These are phyloP conservation scores for Gouania willdenowi DNA, from an alignment of 2,797 vertebrate genomes.

Conservation along the genomic window DNA sequence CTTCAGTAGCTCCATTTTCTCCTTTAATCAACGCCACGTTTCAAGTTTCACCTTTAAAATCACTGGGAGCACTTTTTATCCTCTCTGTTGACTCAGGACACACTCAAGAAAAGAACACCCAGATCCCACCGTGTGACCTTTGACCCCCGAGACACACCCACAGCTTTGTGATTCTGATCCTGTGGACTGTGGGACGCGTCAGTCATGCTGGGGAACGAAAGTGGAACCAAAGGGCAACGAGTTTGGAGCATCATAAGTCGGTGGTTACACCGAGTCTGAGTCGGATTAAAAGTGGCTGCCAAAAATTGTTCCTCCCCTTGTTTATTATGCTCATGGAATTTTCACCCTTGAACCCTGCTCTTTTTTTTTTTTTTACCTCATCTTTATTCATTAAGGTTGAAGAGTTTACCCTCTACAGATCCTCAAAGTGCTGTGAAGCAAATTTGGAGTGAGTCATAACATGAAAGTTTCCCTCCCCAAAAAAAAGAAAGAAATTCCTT, in stretches of 20 bases:
- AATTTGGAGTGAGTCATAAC: constrained; percentile 11
- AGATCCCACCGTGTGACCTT: constrained; percentile 31
- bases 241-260: too few relatives aligned
- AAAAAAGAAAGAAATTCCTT: background rate
- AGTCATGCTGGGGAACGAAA: constrained; percentile 5
- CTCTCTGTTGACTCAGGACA: constrained; percentile 6
- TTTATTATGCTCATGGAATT: too few relatives aligned
- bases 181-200: constrained; percentile 2
- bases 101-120: background rate
- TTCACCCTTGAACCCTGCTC: too few relatives aligned
- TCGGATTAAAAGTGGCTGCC: too few relatives aligned
- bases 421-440: too few relatives aligned
- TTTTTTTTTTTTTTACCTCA: too few relatives aligned
- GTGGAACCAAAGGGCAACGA: background rate
- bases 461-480: constrained; percentile 27
- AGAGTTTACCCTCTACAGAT: too few relatives aligned
- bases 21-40: constrained; percentile 34
- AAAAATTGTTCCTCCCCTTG: too few relatives aligned
- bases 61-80: constrained; percentile 18
- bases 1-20: background rate
- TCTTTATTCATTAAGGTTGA: too few relatives aligned
- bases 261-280: too few relatives aligned
- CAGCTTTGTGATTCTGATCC: constrained; percentile 14
- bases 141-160: constrained; percentile 21
- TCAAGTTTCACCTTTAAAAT: constrained; percentile 37